phyloP scores from a whole-genome alignment of 1,140 invertebrate species.

The Leptinotarsa undecemlineata region DNA sequence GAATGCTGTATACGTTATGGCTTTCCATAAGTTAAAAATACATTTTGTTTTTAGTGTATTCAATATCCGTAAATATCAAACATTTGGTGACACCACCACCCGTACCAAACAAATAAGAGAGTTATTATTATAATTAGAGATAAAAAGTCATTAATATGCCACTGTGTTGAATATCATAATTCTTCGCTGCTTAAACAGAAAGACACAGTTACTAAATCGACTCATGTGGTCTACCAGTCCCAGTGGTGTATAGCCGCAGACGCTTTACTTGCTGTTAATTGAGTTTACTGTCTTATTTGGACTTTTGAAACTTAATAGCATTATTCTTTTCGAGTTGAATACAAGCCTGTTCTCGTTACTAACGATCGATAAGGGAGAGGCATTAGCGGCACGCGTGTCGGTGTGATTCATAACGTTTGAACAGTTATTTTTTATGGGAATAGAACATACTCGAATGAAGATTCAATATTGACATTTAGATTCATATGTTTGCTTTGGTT shows the following conservation, averaged over 20 bases:
- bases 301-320: constrained; percentile 6
- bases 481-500: too few relatives aligned
- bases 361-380: constrained; percentile 5
- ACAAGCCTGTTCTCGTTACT: background rate
- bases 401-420: background rate
- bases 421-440: background rate
- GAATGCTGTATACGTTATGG: too few relatives aligned
- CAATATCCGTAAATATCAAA: background rate
- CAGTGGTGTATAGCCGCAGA: background rate
- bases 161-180: constrained; percentile 1
- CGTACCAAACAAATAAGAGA: background rate
- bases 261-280: constrained; percentile 2
- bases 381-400: constrained; percentile 3
- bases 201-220: background rate
- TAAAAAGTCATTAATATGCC: constrained; percentile 8
- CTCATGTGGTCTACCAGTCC: constrained; percentile 2
- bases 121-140: background rate
- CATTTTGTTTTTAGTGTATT: too few relatives aligned
- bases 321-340: background rate
- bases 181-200: background rate
- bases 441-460: too few relatives aligned
- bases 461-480: too few relatives aligned
- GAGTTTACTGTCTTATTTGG: constrained; percentile 8
- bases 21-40: too few relatives aligned
- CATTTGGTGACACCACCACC: background rate